Conservation (phyloP, 2,888 invertebrate genomes). For the Cantharis lateralis region DNA sequence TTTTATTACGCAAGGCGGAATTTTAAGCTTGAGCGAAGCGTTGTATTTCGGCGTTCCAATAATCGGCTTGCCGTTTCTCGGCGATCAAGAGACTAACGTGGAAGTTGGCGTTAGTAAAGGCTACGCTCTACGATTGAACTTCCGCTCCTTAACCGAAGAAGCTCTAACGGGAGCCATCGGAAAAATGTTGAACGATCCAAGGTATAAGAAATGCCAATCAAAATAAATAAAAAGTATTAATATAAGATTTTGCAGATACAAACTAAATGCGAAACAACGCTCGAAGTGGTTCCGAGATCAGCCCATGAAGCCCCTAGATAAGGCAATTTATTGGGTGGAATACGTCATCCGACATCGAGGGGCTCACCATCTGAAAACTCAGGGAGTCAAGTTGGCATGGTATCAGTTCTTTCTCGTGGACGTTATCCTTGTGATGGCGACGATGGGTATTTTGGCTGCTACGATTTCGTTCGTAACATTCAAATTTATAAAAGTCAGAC, state of each 20-base stretch:
- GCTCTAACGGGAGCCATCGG: background rate
- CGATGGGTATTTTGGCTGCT: background rate
- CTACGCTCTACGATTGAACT: background rate
- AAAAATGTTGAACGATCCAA: background rate
- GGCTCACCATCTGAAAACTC: background rate
- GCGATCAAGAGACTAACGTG: background rate
- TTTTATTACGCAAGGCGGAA: constrained; percentile 5
- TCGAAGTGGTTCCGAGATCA: background rate
- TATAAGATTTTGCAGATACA: background rate
- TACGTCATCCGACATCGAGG: background rate
- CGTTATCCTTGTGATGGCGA: background rate
- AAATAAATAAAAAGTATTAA: too few species aligned
- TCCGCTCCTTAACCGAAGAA: background rate
- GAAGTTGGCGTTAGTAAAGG: background rate
- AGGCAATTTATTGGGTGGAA: background rate
- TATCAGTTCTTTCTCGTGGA: background rate
- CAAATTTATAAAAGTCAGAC: background rate
- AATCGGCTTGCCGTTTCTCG: background rate
- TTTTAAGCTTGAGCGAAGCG: background rate
- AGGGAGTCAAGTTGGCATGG: background rate
- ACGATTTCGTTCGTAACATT: background rate
- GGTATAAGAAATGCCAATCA: too few species aligned
- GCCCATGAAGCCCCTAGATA: background rate
- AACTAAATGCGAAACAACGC: background rate
- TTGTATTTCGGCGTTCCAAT: background rate